Percentiles rank a stretch among this genome's conserved stretches.
Evolutionary conservation across 2,113 vertebrate species (phyloP).

Genomic region (Gila orcuttii): DNA sequence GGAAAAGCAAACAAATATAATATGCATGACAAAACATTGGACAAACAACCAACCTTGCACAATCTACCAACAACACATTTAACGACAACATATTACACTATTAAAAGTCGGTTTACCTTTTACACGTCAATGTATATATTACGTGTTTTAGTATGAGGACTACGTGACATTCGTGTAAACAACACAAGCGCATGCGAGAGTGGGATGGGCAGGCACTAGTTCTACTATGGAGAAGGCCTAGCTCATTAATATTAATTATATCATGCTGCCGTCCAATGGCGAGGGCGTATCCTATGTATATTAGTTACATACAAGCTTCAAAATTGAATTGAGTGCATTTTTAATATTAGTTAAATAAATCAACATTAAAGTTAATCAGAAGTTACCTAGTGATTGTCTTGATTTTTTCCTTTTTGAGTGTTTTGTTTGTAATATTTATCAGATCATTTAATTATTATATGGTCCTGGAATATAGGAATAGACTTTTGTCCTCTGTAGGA

Average conservation of each 20-base stretch:
- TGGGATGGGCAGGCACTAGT: constrained; percentile 19
- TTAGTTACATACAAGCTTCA: background rate
- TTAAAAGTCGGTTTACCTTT: background rate
- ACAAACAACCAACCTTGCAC: background rate
- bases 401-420: background rate
- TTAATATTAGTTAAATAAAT: too few relatives aligned
- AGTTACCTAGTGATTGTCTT: background rate
- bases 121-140: background rate
- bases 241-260: constrained; percentile 4
- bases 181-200: constrained; percentile 27
- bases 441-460: background rate
- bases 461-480: too few relatives aligned
- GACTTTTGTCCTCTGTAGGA: too few relatives aligned
- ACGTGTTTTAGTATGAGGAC: constrained; percentile 1
- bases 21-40: background rate
- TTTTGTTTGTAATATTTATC: background rate
- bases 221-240: background rate
- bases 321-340: too few relatives aligned
- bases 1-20: constrained; percentile 8
- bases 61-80: background rate
- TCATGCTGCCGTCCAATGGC: background rate
- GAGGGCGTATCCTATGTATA: background rate
- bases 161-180: constrained; percentile 38
- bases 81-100: background rate
- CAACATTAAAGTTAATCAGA: background rate